Conservation (phyloP, 2,797 vertebrate species). For the Mus minutoides region DNA sequence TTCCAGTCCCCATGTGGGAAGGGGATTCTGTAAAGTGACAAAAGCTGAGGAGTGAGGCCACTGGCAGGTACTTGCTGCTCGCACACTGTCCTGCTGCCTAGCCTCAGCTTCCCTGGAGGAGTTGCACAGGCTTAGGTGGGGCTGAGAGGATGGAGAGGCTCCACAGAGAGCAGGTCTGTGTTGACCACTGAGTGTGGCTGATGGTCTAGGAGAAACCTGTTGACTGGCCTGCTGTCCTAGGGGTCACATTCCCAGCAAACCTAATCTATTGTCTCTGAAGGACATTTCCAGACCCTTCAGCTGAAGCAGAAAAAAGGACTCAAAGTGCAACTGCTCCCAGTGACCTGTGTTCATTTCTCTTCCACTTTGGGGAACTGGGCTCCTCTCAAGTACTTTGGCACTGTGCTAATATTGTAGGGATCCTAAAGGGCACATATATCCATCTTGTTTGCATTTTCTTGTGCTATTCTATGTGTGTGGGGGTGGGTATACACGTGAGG, state of each 20-base stretch:
- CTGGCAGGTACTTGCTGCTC: neutral
- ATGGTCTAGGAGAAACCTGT: neutral
- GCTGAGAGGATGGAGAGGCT: neutral
- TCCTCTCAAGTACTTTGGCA: neutral
- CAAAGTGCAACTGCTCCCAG: neutral
- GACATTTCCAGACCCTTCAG: neutral
- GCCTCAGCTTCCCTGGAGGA: neutral
- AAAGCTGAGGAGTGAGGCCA: neutral
- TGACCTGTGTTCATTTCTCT: neutral
- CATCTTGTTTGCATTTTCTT: neutral
- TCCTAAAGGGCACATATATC: neutral
- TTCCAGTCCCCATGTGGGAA: neutral
- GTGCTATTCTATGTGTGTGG: neutral
- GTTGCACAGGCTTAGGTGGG: neutral
- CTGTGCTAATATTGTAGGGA: neutral
- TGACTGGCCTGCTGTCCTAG: neutral
- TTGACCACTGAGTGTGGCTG: rapidly evolving
- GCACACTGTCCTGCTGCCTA: neutral
- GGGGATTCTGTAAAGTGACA: neutral
- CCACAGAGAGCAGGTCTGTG: neutral
- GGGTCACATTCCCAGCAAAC: slow-evolving; percentile 25
- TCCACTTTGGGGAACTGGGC: neutral
- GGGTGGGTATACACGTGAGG: neutral
- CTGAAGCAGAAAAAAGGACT: neutral
- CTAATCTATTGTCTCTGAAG: slow-evolving; percentile 35